Evolutionary conservation across 1,140 invertebrate genomes (phyloP), one percentile per base, ranked within the genome.

Genomic region (Elymnias hypermnestra): DNA sequence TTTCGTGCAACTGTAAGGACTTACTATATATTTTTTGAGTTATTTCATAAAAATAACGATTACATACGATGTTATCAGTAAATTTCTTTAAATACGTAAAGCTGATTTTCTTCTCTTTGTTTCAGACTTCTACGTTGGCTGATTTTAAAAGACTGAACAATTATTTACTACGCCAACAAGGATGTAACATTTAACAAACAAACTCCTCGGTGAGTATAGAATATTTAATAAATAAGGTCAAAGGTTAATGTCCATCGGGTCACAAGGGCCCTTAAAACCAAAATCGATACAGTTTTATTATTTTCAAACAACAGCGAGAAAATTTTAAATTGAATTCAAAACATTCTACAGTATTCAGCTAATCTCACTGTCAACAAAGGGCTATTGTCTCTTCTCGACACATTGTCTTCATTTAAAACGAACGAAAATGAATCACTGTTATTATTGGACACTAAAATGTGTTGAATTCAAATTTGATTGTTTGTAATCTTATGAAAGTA

Each of bases 361-460:
- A 82, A 85, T 83, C 76, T 81, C 62, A 64, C 54, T 64, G 65
- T 72, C 70, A 76, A 85, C 78, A 84, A 83, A 83, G 69, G 76
- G 72, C 78, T 72, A 83, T 85, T 85, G 78, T 85, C 65, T 72
- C 55, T 52, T 58, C 66, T 63, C 54, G 57, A 72, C 58, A 77
- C 76, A 83, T 83, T 83, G 78, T 85, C 79, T 78, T 67, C 55
- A 63, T 82, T 81, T 81, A 82, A 71, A 78, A 69, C 54, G 65
- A 79, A 72, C 63, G 53, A 68, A 73, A 81, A 74, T 84, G 81
- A 84, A 75, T 84, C 81, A 84, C 66, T 83, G 77, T 82, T 84
- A 74, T 82, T 74, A 77, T 79, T 74, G 61, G 57, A 63, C 55
- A 63, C 66, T 69, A 77, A 79, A 83, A 71, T 77, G 63, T 84